Conservation (phyloP, 64 coral and sea anemone species). For the Stylophora pistillata region DNA sequence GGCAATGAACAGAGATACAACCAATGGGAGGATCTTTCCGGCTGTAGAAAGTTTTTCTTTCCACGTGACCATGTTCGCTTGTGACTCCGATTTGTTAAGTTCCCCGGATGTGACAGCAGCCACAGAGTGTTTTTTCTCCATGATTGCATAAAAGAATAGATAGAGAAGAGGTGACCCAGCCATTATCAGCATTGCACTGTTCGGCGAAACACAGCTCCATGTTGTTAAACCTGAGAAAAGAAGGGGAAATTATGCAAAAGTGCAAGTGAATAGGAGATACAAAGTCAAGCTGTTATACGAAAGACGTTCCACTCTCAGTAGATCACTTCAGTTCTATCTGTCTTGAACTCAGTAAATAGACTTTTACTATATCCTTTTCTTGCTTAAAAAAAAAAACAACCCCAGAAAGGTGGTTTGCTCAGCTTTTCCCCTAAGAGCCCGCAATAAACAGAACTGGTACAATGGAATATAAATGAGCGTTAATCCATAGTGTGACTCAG, state of each 20-base stretch:
- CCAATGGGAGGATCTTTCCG: constrained; percentile 56
- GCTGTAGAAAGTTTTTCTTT: constrained; percentile 84
- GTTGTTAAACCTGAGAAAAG: constrained; percentile 79
- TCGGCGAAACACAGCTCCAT: constrained; percentile 82
- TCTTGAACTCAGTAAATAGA: too few species aligned
- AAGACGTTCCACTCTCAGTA: too few species aligned
- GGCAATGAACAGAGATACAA: constrained; percentile 75
- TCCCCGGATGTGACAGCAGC: background rate
- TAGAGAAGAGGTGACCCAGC: constrained; percentile 85
- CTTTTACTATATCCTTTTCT: too few species aligned
- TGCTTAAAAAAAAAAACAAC: too few species aligned
- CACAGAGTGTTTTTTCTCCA: constrained; percentile 77
- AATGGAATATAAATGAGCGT: too few species aligned
- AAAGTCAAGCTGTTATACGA: too few species aligned
- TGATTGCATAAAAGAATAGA: constrained; percentile 69
- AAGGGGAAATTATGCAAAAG: background rate
- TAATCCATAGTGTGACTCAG: too few species aligned
- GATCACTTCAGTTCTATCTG: too few species aligned
- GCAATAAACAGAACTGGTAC: too few species aligned
- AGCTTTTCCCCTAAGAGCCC: too few species aligned
- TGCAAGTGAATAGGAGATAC: too few species aligned
- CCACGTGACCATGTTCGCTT: constrained; percentile 40
- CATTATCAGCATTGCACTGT: constrained; percentile 85
- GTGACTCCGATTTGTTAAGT: background rate
- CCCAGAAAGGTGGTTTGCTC: too few species aligned